These are phyloP conservation scores for Dynastes grantii DNA, from an alignment of 2,888 invertebrate species.

Conservation along the genomic window DNA sequence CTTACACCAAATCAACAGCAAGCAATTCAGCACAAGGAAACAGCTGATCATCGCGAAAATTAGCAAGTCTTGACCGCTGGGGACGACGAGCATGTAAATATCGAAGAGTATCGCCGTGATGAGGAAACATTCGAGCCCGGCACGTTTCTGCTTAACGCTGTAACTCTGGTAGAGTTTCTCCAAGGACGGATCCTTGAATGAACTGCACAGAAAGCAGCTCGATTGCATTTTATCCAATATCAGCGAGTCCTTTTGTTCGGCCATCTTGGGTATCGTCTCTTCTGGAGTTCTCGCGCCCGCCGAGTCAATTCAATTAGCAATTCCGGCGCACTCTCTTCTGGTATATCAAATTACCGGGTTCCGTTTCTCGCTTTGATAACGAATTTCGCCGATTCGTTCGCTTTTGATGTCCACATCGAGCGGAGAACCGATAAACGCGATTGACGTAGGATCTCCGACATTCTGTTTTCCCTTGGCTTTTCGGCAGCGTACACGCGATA, in stretches of 20 bases:
- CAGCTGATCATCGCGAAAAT: slow-evolving; percentile 66
- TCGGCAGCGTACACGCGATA: not conserved
- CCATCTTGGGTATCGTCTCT: slow-evolving; percentile 57
- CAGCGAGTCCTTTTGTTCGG: slow-evolving; percentile 63
- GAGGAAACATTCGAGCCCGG: slow-evolving; percentile 81
- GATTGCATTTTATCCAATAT: slow-evolving; percentile 64
- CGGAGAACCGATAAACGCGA: not conserved
- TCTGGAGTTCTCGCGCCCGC: not conserved
- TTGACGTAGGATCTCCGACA: slow-evolving; percentile 14
- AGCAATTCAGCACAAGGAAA: slow-evolving; percentile 68
- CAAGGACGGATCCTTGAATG: slow-evolving; percentile 77
- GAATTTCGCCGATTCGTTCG: slow-evolving; percentile 31
- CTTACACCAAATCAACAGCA: slow-evolving; percentile 68
- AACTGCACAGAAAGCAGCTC: slow-evolving; percentile 64
- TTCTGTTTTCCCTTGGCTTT: slow-evolving; percentile 3
- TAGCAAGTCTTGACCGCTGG: slow-evolving; percentile 71
- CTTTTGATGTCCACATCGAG: slow-evolving; percentile 18
- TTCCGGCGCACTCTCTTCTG: not conserved
- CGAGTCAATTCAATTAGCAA: slow-evolving; percentile 18
- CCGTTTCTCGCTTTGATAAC: slow-evolving; percentile 29
- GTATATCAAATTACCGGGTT: slow-evolving; percentile 31
- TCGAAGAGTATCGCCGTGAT: slow-evolving; percentile 79
- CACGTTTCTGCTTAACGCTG: slow-evolving; percentile 80
- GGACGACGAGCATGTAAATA: slow-evolving; percentile 75
- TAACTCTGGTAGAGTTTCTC: slow-evolving; percentile 83